These are phyloP conservation scores for Paratrypauchen microcephalus DNA, from an alignment of 2,797 vertebrate genomes.

Conservation along the genomic window DNA sequence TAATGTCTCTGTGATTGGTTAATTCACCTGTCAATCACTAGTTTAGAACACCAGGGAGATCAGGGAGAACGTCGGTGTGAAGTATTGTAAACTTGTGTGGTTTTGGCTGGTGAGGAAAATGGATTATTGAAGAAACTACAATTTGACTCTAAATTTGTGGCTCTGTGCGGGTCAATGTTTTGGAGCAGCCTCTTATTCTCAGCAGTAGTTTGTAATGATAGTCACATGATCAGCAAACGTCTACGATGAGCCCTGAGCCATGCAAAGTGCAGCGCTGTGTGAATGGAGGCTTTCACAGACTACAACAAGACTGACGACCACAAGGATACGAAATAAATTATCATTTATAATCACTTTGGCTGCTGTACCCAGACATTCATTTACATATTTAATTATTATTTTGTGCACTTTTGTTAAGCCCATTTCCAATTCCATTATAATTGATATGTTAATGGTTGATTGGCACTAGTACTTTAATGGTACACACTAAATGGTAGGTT, in stretches of 20 bases:
- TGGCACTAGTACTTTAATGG: conserved; percentile 75
- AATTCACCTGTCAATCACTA: no score
- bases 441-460: conserved; percentile 75
- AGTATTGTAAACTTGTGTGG: no score
- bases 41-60: no score
- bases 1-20: no score
- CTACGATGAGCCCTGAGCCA: neutral
- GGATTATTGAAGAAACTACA: neutral
- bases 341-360: neutral
- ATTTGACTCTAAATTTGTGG: neutral
- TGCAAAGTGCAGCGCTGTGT: neutral
- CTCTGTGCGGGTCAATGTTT: conserved; percentile 5
- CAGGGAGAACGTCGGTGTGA: no score
- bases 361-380: conserved; percentile 41
- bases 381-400: neutral
- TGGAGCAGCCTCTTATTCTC: no score
- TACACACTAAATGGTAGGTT: conserved; percentile 55
- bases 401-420: conserved; percentile 57
- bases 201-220: conserved; percentile 30
- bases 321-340: neutral
- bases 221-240: conserved; percentile 11
- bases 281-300: neutral
- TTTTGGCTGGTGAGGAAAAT: neutral
- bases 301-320: neutral
- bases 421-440: conserved; percentile 46